Evolutionary conservation across 2,888 invertebrate species (phyloP).

Genomic region (Taenaris catops): DNA sequence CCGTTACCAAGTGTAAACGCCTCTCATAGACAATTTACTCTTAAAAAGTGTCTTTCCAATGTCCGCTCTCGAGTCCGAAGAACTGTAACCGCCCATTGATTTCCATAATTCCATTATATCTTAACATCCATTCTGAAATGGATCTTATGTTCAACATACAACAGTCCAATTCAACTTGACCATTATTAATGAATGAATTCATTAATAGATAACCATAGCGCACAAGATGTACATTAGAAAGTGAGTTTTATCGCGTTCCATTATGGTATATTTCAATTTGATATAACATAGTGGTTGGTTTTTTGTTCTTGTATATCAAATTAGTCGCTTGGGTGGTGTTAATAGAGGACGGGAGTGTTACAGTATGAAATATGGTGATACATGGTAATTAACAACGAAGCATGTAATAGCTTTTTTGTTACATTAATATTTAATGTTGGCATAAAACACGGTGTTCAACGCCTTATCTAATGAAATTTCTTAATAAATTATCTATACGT

Average conservation of each 20-base stretch:
- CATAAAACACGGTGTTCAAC: slow-evolving; percentile 13
- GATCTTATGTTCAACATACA: slow-evolving; percentile 12
- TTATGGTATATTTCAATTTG: slow-evolving; percentile 7
- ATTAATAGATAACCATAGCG: slow-evolving; percentile 29
- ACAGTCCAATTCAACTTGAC: slow-evolving; percentile 20
- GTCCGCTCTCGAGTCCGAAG: slow-evolving; percentile 11
- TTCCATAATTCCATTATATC: slow-evolving; percentile 30
- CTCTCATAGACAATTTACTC: slow-evolving; percentile 9
- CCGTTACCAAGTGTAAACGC: slow-evolving; percentile 9
- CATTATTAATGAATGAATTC: slow-evolving; percentile 25
- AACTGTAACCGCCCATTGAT: slow-evolving; percentile 34
- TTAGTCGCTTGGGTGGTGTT: slow-evolving; percentile 35
- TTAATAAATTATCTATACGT: slow-evolving; percentile 3
- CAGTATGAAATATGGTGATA: slow-evolving; percentile 24
- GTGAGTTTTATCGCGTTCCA: slow-evolving; percentile 16
- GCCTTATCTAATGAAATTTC: slow-evolving; percentile 10
- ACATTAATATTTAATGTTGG: slow-evolving; percentile 13
- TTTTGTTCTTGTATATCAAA: slow-evolving; percentile 24
- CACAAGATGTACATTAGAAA: slow-evolving; percentile 20
- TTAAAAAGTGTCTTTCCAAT: slow-evolving; percentile 18
- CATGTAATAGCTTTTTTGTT: slow-evolving; percentile 20
- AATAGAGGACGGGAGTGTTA: slow-evolving; percentile 33
- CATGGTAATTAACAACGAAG: slow-evolving; percentile 21
- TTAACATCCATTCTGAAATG: slow-evolving; percentile 25
- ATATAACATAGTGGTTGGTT: slow-evolving; percentile 1